These are phyloP conservation scores for Otus sunia DNA, from an alignment of 2,113 vertebrate genomes.

Conservation along the genomic window DNA sequence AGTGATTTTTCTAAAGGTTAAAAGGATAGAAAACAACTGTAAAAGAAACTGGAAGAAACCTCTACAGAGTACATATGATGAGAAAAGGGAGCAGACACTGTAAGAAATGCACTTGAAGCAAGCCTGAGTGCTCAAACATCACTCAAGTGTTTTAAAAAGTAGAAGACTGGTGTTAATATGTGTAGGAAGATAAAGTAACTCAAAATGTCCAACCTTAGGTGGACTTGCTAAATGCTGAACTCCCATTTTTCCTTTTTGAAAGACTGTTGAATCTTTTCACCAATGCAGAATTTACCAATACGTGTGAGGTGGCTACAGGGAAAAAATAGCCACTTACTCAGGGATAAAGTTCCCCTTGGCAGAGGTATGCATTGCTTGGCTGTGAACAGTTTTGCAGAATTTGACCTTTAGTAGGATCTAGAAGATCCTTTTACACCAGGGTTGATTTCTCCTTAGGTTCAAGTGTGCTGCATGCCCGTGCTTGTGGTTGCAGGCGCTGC, in stretches of 20 bases:
- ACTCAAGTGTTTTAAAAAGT: background rate
- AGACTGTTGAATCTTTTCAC: background rate
- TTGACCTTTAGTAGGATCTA: background rate
- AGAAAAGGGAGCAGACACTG: background rate
- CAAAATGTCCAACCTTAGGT: background rate
- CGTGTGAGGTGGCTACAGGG: background rate
- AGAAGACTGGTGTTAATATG: background rate
- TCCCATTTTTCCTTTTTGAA: background rate
- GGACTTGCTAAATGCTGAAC: background rate
- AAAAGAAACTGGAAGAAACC: background rate
- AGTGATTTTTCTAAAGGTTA: background rate
- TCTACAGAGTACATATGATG: background rate
- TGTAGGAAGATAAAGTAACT: background rate
- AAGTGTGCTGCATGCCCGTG: rapidly evolving
- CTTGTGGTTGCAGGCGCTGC: background rate
- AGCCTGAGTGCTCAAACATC: background rate
- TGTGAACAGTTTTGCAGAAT: background rate
- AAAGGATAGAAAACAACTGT: background rate
- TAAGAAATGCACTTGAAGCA: background rate
- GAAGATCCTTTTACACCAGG: background rate
- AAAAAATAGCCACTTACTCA: background rate
- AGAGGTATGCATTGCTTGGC: background rate
- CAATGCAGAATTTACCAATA: background rate
- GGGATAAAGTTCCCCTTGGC: background rate
- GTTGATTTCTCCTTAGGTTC: background rate